These are phyloP conservation scores for Notodonta ziczac DNA, from an alignment of 2,888 invertebrate species.

Conservation along the genomic window DNA sequence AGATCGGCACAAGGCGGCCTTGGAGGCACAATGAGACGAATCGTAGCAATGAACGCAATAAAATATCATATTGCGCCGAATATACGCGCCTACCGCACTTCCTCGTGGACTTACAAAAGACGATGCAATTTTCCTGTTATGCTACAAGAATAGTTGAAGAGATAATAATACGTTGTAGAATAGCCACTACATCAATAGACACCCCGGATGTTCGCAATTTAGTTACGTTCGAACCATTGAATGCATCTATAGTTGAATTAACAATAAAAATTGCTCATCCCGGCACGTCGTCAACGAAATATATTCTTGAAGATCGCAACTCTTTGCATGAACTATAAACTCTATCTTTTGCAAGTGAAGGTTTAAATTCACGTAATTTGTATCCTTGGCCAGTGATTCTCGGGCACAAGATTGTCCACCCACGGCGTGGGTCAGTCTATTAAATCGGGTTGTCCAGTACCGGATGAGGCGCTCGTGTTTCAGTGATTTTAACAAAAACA, in stretches of 20 bases:
- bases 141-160: slow-evolving; percentile 53
- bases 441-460: slow-evolving; percentile 71
- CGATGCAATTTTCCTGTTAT: slow-evolving; percentile 70
- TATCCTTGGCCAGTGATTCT: slow-evolving; percentile 39
- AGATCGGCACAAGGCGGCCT: slow-evolving; percentile 7
- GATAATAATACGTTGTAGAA: slow-evolving; percentile 57
- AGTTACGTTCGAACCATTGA: slow-evolving; percentile 78
- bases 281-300: slow-evolving; percentile 45
- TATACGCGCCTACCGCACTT: slow-evolving; percentile 45
- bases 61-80: slow-evolving; percentile 54
- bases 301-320: slow-evolving; percentile 18
- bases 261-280: slow-evolving; percentile 82
- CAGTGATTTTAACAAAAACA: slow-evolving; percentile 76
- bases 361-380: slow-evolving; percentile 20
- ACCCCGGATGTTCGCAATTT: slow-evolving; percentile 84
- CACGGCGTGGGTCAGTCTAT: slow-evolving; percentile 79
- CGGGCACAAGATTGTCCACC: slow-evolving; percentile 63
- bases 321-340: slow-evolving; percentile 28
- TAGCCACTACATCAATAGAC: slow-evolving; percentile 68
- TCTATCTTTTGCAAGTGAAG: slow-evolving; percentile 4
- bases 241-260: slow-evolving; percentile 74
- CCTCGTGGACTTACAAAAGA: slow-evolving; percentile 52
- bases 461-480: slow-evolving; percentile 77
- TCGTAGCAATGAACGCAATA: slow-evolving; percentile 25
- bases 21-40: slow-evolving; percentile 11